phyloP scores from a whole-genome alignment of 2,888 invertebrate species.

The Crocallis elinguaria region DNA sequence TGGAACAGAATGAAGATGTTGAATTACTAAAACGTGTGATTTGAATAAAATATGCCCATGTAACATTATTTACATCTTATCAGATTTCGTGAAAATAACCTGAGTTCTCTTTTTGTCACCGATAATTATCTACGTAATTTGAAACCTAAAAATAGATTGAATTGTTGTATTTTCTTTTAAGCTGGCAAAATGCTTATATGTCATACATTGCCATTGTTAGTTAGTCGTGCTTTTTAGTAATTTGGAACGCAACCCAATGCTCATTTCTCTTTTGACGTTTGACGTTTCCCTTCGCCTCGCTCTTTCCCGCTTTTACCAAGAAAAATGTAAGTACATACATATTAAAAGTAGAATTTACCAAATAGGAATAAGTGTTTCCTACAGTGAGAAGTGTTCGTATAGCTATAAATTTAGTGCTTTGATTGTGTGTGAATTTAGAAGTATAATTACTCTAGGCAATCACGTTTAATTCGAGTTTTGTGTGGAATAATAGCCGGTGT shows the following conservation, averaged over 20 bases:
- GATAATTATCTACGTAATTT: neutral
- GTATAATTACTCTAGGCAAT: constrained; percentile 12
- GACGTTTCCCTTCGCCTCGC: too few species aligned
- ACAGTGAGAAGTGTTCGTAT: neutral
- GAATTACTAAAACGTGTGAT: constrained; percentile 30
- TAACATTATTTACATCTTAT: constrained; percentile 17
- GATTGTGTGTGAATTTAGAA: constrained; percentile 8
- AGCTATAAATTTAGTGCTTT: neutral
- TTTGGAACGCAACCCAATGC: neutral
- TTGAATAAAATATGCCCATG: constrained; percentile 29
- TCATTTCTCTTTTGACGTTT: neutral
- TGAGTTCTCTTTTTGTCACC: neutral
- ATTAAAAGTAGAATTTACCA: too few species aligned
- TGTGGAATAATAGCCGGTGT: constrained; percentile 12
- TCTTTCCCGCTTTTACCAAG: too few species aligned
- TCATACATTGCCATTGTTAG: neutral
- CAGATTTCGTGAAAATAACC: constrained; percentile 6
- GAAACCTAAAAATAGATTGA: too few species aligned
- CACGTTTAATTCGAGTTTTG: constrained; percentile 13
- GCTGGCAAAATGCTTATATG: neutral
- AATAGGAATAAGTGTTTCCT: neutral
- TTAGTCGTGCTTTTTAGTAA: too few species aligned
- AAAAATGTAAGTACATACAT: too few species aligned
- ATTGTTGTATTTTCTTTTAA: neutral
- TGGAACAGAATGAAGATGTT: constrained; percentile 38